These are phyloP conservation scores for Chaetogeoica ovagalla DNA, from an alignment of 2,888 invertebrate genomes.

Conservation along the genomic window DNA sequence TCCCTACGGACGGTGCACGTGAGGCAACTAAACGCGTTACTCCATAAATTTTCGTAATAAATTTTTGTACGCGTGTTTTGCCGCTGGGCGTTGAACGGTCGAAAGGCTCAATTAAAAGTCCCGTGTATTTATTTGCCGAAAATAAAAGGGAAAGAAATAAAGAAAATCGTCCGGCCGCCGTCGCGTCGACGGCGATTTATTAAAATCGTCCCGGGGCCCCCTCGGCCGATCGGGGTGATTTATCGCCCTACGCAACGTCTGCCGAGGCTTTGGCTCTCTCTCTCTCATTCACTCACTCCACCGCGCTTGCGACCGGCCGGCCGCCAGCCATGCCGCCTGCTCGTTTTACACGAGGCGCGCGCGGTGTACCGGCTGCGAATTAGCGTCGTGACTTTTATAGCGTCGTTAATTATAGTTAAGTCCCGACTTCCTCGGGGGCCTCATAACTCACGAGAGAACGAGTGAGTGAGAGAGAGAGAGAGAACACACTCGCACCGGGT, in stretches of 20 bases:
- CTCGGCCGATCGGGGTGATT: slow-evolving; percentile 28
- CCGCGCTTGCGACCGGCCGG: neutral
- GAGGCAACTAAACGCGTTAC: no score
- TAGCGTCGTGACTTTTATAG: slow-evolving; percentile 52
- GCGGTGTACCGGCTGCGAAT: slow-evolving; percentile 49
- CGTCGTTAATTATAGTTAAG: slow-evolving; percentile 53
- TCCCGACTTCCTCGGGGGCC: slow-evolving; percentile 47
- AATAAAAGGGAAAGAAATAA: slow-evolving; percentile 25
- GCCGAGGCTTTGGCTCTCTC: slow-evolving; percentile 9
- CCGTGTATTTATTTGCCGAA: slow-evolving; percentile 16
- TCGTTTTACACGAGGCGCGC: slow-evolving; percentile 35
- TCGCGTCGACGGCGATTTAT: slow-evolving; percentile 36
- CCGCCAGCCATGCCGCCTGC: neutral
- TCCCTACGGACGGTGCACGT: no score
- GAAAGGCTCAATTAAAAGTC: slow-evolving; percentile 33
- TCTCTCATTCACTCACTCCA: neutral
- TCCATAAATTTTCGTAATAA: no score
- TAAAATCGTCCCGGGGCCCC: slow-evolving; percentile 49
- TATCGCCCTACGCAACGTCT: slow-evolving; percentile 39
- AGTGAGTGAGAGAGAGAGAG: neutral
- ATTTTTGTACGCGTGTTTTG: neutral
- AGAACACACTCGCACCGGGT: neutral
- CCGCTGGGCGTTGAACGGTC: slow-evolving; percentile 7
- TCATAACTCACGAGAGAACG: slow-evolving; percentile 45
- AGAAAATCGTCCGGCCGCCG: slow-evolving; percentile 24